These are phyloP conservation scores for Toxotes lorentzi DNA, from an alignment of 2,797 vertebrate genomes.

Conservation along the genomic window DNA sequence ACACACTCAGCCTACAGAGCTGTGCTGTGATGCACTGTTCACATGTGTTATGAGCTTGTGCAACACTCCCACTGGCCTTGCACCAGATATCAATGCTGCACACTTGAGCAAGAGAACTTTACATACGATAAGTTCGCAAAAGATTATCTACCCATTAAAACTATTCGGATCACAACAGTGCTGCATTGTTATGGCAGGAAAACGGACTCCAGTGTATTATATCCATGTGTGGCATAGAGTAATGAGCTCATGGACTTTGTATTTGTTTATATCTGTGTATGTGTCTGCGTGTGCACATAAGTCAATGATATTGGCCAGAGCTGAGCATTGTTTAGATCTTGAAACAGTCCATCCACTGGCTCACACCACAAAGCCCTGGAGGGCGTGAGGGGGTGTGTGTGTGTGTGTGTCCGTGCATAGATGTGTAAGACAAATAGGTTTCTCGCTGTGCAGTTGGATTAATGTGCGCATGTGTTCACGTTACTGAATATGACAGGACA, in stretches of 20 bases:
- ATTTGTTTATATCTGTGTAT: slow-evolving; percentile 24
- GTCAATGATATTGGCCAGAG: slow-evolving; percentile 52
- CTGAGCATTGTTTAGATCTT: slow-evolving; percentile 63
- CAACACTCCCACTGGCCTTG: slow-evolving; percentile 54
- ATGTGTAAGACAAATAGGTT: slow-evolving; percentile 38
- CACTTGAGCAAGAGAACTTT: slow-evolving; percentile 28
- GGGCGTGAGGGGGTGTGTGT: slow-evolving; percentile 25
- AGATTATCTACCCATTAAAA: slow-evolving; percentile 52
- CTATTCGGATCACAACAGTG: slow-evolving; percentile 36
- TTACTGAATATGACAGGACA: slow-evolving; percentile 39
- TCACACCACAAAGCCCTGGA: slow-evolving; percentile 45
- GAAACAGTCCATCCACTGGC: slow-evolving; percentile 52
- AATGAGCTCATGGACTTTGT: slow-evolving; percentile 52
- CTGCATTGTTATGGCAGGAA: slow-evolving; percentile 39
- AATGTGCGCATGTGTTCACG: slow-evolving; percentile 33
- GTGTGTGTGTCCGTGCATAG: slow-evolving; percentile 17
- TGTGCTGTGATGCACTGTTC: slow-evolving; percentile 30
- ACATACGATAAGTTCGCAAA: slow-evolving; percentile 41
- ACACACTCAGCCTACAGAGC: slow-evolving; percentile 23
- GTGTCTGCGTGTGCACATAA: neutral
- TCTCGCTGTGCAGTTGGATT: slow-evolving; percentile 33
- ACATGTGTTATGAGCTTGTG: slow-evolving; percentile 40
- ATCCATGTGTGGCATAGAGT: slow-evolving; percentile 49
- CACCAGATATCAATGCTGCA: slow-evolving; percentile 47
- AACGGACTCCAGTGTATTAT: slow-evolving; percentile 30